Evolutionary conservation across 2,797 vertebrate species (phyloP).

Genomic region (Myripristis murdjan): DNA sequence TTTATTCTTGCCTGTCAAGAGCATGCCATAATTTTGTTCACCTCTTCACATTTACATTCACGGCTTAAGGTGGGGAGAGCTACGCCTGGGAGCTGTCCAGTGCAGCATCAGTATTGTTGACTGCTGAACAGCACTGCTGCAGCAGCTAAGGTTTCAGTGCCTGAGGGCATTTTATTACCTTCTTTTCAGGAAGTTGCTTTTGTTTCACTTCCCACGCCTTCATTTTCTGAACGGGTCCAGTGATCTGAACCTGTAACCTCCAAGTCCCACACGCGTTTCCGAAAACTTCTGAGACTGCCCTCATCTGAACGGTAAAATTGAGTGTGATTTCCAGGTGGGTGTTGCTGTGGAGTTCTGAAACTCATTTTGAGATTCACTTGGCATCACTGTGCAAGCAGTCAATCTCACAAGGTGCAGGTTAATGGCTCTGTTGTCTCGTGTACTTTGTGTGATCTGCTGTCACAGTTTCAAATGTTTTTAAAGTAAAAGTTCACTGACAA

Average conservation of each 20-base stretch:
- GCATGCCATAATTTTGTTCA: background rate
- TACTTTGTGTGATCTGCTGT: too few relatives aligned
- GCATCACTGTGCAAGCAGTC: constrained; percentile 13
- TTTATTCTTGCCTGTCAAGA: background rate
- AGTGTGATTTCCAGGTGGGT: too few relatives aligned
- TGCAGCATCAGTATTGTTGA: background rate
- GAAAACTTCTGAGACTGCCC: constrained; percentile 12
- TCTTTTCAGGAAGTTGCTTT: constrained; percentile 10
- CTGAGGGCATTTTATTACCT: background rate
- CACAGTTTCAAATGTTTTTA: background rate
- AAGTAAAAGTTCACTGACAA: too few relatives aligned
- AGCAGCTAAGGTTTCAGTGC: constrained; percentile 9
- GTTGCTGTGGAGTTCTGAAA: too few relatives aligned
- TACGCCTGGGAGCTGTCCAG: constrained; percentile 17
- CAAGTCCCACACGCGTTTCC: constrained; percentile 2
- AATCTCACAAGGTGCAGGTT: background rate
- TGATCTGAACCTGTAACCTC: constrained; percentile 15
- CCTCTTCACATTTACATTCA: background rate
- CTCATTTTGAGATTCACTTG: constrained; percentile 18
- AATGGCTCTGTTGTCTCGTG: background rate
- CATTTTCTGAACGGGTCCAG: constrained; percentile 22
- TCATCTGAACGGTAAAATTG: background rate
- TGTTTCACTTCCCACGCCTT: constrained; percentile 24
- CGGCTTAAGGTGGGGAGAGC: background rate
- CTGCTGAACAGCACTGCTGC: background rate